Percentiles rank a stretch among this genome's conserved stretches.
These are phyloP conservation scores for Argyresthia albistria DNA, from an alignment of 2,888 invertebrate genomes.

Conservation along the genomic window DNA sequence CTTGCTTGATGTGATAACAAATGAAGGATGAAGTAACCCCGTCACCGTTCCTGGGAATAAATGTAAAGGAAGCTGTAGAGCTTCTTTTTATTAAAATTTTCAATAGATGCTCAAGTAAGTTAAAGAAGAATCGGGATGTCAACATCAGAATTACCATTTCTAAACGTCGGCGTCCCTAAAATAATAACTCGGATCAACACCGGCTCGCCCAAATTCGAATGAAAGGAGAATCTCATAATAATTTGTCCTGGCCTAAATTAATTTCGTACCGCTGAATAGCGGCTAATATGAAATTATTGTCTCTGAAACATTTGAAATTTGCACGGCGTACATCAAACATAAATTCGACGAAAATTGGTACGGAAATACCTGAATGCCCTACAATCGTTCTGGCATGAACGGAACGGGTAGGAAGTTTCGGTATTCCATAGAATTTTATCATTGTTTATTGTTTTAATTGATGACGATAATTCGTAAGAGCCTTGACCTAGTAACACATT, in stretches of 20 bases:
- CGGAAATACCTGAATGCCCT: too few relatives aligned
- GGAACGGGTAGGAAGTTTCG: neutral
- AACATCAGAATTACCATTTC: too few relatives aligned
- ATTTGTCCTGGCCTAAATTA: slow-evolving; percentile 42
- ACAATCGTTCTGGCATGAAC: neutral
- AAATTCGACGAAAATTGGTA: too few relatives aligned
- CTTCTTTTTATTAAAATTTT: too few relatives aligned
- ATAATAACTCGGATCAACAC: slow-evolving; percentile 18
- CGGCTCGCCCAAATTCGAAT: slow-evolving; percentile 25
- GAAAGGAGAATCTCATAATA: slow-evolving; percentile 15
- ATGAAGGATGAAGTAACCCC: slow-evolving; percentile 10
- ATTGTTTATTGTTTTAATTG: neutral
- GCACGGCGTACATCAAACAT: too few relatives aligned
- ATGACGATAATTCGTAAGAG: neutral
- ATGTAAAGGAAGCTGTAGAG: too few relatives aligned
- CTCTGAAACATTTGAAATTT: slow-evolving; percentile 7
- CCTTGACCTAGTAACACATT: neutral
- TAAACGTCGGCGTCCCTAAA: slow-evolving; percentile 16
- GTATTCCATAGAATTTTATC: neutral
- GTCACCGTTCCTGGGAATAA: too few relatives aligned
- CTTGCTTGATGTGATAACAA: slow-evolving; percentile 46
- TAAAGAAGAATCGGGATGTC: too few relatives aligned
- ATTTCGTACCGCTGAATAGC: slow-evolving; percentile 29
- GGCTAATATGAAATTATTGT: slow-evolving; percentile 28
- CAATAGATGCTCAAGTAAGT: too few relatives aligned